phyloP scores from a whole-genome alignment of 2,113 vertebrate genomes.

The Dicentrarchus labrax region DNA sequence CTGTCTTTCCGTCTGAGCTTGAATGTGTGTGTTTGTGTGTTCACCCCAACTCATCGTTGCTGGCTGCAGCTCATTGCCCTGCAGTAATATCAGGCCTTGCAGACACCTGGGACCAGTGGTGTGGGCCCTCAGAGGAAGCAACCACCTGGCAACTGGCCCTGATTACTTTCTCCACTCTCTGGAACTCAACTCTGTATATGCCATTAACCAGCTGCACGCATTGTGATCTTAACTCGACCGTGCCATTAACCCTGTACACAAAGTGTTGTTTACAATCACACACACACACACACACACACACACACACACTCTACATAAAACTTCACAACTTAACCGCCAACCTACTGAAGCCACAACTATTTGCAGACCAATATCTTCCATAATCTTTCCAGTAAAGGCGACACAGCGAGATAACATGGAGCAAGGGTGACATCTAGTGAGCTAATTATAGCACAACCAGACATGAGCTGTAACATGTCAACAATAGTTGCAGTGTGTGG shows the following conservation, averaged over 20 bases:
- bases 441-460: neutral
- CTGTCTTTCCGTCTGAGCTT: constrained; percentile 22
- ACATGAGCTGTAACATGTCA: neutral
- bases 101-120: constrained; percentile 82
- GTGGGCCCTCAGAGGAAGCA: constrained; percentile 76
- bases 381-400: neutral
- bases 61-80: constrained; percentile 83
- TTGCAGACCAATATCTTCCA: constrained; percentile 23
- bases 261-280: constrained; percentile 66
- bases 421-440: constrained; percentile 70
- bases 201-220: constrained; percentile 77
- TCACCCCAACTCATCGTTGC: constrained; percentile 60
- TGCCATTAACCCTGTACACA: constrained; percentile 75
- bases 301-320: constrained; percentile 19
- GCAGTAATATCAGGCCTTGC: constrained; percentile 77
- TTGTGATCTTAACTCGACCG: constrained; percentile 65
- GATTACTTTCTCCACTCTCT: constrained; percentile 85
- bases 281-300: constrained; percentile 33
- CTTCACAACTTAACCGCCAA: constrained; percentile 39
- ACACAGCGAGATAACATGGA: neutral
- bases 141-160: constrained; percentile 78
- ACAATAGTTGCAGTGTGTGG: neutral
- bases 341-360: constrained; percentile 13
- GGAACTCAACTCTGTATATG: constrained; percentile 80
- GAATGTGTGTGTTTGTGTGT: neutral